Conservation (phyloP, 2,888 invertebrate species). For the Pristionchus arcanus region DNA sequence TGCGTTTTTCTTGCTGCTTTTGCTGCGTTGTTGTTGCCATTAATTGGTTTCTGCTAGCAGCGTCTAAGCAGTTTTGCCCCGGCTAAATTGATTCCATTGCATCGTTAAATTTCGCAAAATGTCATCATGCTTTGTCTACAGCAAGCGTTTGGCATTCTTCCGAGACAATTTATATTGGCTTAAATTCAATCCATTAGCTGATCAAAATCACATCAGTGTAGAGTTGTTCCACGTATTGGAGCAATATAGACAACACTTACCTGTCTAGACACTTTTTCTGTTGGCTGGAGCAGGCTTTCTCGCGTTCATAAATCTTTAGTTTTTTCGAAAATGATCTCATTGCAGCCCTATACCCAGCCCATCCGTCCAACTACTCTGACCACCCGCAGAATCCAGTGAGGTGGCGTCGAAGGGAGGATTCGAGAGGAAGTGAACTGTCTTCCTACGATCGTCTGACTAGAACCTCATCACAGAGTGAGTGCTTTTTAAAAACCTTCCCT, state of each 20-base stretch:
- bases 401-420: constrained; percentile 40
- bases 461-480: constrained; percentile 30
- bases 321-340: no score
- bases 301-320: no score
- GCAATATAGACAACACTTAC: no score
- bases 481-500: neutral
- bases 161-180: no score
- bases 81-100: neutral
- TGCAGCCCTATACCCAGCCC: no score
- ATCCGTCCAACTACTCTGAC: neutral
- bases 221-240: no score
- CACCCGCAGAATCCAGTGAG: neutral
- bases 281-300: no score
- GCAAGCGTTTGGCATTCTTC: no score
- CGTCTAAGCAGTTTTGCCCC: neutral
- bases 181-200: no score
- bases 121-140: neutral
- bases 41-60: neutral
- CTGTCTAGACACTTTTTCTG: no score
- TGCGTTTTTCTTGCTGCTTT: neutral
- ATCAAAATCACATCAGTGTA: no score
- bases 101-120: neutral
- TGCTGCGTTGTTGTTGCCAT: neutral
- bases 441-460: constrained; percentile 24
- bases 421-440: constrained; percentile 48